These are phyloP conservation scores for Drosophila novamexicana DNA, from an alignment of 1,140 invertebrate species.

Conservation along the genomic window DNA sequence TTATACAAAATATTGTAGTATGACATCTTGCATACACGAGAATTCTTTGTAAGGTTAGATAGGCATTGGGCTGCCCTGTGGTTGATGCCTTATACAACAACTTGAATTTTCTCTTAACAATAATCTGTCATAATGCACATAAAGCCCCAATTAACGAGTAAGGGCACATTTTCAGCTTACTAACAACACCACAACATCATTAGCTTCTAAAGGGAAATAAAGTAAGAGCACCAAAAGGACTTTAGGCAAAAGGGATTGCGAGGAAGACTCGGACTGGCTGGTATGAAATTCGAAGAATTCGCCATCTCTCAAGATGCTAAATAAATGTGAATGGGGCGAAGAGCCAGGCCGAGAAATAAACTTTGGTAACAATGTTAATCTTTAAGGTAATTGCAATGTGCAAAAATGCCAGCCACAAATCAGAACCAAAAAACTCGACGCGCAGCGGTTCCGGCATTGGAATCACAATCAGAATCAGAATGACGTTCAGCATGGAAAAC, in stretches of 20 bases:
- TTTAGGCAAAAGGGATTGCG: not conserved
- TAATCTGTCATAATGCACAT: slow-evolving; percentile 27
- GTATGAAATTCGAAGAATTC: not conserved
- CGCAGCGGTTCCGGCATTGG: not conserved
- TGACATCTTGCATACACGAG: not conserved
- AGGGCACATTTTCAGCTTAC: slow-evolving; percentile 21
- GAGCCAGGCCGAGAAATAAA: slow-evolving; percentile 20
- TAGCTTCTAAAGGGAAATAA: not conserved
- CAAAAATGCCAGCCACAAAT: slow-evolving; percentile 7
- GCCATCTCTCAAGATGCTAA: slow-evolving; percentile 18
- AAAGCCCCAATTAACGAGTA: slow-evolving; percentile 34
- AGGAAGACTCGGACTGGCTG: not conserved
- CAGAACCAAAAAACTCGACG: not conserved
- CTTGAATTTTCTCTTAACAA: not conserved
- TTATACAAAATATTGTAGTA: no score
- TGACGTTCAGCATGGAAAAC: slow-evolving; percentile 24
- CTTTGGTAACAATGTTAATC: slow-evolving; percentile 22
- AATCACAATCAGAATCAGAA: slow-evolving; percentile 26
- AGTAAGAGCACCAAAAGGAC: not conserved
- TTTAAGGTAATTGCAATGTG: slow-evolving; percentile 25
- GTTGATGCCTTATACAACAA: no score
- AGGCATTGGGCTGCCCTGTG: no score
- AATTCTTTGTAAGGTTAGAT: no score
- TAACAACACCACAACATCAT: slow-evolving; percentile 14
- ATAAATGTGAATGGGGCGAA: slow-evolving; percentile 27